These are phyloP conservation scores for Zhengitettix transpicula DNA, from an alignment of 2,888 invertebrate species.

Conservation along the genomic window DNA sequence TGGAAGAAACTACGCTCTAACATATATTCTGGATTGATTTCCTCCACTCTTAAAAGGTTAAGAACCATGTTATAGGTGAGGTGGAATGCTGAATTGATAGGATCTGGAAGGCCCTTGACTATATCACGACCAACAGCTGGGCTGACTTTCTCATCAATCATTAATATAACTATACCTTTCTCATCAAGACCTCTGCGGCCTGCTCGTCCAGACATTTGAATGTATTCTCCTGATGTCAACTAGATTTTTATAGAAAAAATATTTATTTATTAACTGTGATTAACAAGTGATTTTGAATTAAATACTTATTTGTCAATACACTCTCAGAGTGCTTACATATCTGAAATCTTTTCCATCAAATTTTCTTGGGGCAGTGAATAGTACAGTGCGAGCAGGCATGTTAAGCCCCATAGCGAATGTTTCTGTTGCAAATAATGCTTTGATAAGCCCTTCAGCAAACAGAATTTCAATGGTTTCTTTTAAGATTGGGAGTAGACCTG, in stretches of 20 bases:
- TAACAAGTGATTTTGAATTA: not conserved
- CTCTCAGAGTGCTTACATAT: conserved; percentile 49
- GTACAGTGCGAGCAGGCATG: conserved; percentile 98
- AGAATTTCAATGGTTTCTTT: conserved; percentile 99
- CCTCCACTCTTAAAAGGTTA: conserved; percentile 90
- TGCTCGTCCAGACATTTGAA: conserved; percentile 98
- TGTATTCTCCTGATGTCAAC: conserved; percentile 94
- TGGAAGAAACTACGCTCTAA: conserved; percentile 95
- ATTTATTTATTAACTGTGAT: not conserved
- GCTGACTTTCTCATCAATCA: conserved; percentile 86
- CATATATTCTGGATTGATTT: conserved; percentile 99
- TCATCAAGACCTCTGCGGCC: conserved; percentile 94
- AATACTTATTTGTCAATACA: conserved; percentile 4
- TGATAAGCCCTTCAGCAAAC: conserved; percentile 93
- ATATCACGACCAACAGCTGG: conserved; percentile 56
- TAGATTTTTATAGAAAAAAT: conserved; percentile 19
- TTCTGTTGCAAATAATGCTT: conserved; percentile 97
- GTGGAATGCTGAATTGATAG: conserved; percentile 97
- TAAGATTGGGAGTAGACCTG: conserved; percentile 74
- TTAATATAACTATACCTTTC: conserved; percentile 91
- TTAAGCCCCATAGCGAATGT: conserved; percentile 99
- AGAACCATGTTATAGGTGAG: conserved; percentile 99
- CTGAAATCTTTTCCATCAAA: conserved; percentile 93
- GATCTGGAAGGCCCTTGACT: conserved; percentile 83
- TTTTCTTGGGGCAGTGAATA: conserved; percentile 89